phyloP scores from a whole-genome alignment of 2,113 vertebrate genomes.

The Pygoscelis adeliae region DNA sequence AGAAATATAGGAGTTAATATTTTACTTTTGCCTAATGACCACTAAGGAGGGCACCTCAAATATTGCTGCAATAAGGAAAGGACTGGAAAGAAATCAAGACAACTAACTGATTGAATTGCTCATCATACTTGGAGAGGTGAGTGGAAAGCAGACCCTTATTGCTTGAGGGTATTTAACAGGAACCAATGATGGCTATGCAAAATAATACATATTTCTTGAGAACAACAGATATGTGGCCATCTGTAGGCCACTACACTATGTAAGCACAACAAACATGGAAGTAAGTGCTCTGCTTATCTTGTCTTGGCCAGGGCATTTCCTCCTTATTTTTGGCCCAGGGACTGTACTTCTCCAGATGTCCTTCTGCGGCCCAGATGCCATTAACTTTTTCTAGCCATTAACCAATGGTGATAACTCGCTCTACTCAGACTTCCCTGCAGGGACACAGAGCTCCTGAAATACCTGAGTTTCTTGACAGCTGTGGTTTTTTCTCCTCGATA shows the following conservation, averaged over 20 bases:
- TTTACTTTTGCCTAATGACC: no score
- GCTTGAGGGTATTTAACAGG: not conserved
- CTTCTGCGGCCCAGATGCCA: conserved; percentile 16
- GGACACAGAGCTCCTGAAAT: not conserved
- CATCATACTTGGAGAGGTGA: not conserved
- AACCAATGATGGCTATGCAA: not conserved
- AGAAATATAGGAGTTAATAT: no score
- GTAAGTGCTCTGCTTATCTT: not conserved
- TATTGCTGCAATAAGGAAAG: not conserved
- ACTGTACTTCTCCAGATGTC: not conserved
- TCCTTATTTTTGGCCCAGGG: not conserved
- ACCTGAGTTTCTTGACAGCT: not conserved
- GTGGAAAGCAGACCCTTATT: not conserved
- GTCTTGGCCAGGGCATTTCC: not conserved
- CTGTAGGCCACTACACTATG: conserved; percentile 45
- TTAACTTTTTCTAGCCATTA: conserved; percentile 15
- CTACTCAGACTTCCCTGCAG: conserved; percentile 25
- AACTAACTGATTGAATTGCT: not conserved
- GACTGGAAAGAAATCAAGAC: not conserved
- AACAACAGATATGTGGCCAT: conserved; percentile 31
- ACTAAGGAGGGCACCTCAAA: no score
- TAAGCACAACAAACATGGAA: conserved; percentile 7
- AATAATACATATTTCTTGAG: not conserved
- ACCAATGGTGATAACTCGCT: not conserved
- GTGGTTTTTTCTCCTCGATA: not conserved